These are phyloP conservation scores for Peromyscus maniculatus DNA, from an alignment of 2,113 vertebrate genomes.

Conservation along the genomic window DNA sequence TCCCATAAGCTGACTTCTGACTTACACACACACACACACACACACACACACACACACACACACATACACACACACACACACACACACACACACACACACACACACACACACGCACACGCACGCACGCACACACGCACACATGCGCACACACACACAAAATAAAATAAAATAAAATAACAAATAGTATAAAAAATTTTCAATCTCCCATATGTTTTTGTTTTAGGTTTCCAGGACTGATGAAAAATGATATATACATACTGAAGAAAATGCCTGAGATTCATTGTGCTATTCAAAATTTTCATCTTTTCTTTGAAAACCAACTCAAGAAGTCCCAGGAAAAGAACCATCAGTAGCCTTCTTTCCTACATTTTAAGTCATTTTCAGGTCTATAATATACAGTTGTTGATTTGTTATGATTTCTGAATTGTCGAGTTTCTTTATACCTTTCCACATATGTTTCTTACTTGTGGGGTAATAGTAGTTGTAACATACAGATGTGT, in stretches of 20 bases:
- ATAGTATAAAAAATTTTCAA: too few species aligned
- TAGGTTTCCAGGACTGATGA: background rate
- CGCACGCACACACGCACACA: too few species aligned
- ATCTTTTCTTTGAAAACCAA: background rate
- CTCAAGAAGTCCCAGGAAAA: background rate
- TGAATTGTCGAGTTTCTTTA: background rate
- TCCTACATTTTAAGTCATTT: background rate
- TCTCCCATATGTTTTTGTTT: background rate
- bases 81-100: background rate
- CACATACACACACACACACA: background rate
- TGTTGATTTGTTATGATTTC: background rate
- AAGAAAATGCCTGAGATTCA: background rate
- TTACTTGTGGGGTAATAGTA: background rate
- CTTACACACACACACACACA: background rate
- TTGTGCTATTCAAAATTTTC: background rate
- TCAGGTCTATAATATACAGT: background rate
- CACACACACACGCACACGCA: background rate
- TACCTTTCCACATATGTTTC: background rate
- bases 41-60: background rate
- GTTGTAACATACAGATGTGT: too few species aligned
- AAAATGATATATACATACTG: background rate
- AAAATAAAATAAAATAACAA: background rate
- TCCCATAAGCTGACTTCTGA: background rate
- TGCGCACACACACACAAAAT: background rate
- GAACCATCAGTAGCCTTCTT: background rate